Evolutionary conservation across 2,113 vertebrate genomes (phyloP), one percentile per base, ranked within the genome.

Genomic region (Xyliphius kryptos): DNA sequence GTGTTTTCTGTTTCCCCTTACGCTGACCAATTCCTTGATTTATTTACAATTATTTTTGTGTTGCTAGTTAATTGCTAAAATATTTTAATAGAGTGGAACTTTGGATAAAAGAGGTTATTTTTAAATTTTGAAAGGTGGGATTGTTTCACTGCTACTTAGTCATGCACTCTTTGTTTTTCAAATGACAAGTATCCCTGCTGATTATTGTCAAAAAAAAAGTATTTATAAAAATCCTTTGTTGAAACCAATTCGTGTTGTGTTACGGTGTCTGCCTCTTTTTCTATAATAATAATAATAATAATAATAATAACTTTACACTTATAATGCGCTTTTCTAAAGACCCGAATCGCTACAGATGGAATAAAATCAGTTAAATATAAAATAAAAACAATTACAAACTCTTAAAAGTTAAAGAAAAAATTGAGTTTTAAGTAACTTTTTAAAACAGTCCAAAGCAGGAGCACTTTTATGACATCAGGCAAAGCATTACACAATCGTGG

Each of bases 201-300:
- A 82, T 83, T 86, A 78, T 80, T 85, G 81, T 85, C 62, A 63
- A 76, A 80, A n/a, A n/a, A 80, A 84, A 71, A 83, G 74, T 86
- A 84, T 87, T 87, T 86, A 86, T 87, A 84, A 84, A 83, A 79
- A 77, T 80, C 69, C 76, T 86, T 86, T 86, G 82, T 83, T 81
- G 79, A 79, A 71, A 51, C 21, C 37, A 48, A 51, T 56, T 40
- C 57, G 32, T 16, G 52, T 63, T 63, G 70, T 60, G 70, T 60
- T 76, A 21, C 51, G 46, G 36, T 11, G 36, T 12, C 12, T 38
- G 12, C 16, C 12, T 43, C 36, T 50, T 5, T 51, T 13, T n/a
- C n/a, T n/a, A n/a, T n/a, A n/a, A n/a, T n/a, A n/a, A n/a, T n/a
- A n/a, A n/a, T n/a, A n/a, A n/a, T n/a, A n/a, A n/a, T n/a, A n/a